Percentiles rank a stretch among this genome's conserved stretches.
phyloP scores from a whole-genome alignment of 2,888 invertebrate species.

The Adineta ricciae region DNA sequence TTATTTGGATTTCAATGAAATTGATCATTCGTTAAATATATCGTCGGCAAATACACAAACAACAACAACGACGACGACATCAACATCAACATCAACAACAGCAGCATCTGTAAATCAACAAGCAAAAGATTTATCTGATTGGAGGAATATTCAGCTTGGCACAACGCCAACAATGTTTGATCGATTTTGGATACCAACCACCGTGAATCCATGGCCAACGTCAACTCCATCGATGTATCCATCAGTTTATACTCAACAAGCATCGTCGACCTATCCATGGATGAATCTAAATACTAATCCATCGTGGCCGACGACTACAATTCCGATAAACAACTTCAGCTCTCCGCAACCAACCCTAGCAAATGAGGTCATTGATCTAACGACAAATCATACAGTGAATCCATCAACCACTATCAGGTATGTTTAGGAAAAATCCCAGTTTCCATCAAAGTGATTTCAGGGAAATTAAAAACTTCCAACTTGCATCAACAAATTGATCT shows the following conservation, averaged over 20 bases:
- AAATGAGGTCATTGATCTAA: background rate
- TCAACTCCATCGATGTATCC: background rate
- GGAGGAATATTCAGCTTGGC: background rate
- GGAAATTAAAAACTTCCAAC: too few species aligned
- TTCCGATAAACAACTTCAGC: background rate
- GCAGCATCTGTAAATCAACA: background rate
- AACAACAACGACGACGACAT: background rate
- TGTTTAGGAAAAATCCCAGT: background rate
- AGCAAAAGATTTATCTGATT: slow-evolving; percentile 7
- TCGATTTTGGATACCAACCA: background rate
- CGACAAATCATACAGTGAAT: background rate
- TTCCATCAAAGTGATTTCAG: too few species aligned
- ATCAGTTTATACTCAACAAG: background rate
- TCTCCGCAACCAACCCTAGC: background rate
- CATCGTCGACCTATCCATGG: background rate
- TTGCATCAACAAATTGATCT: too few species aligned
- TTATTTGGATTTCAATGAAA: background rate
- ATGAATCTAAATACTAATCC: background rate
- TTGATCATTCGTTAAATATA: background rate
- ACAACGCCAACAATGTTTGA: background rate
- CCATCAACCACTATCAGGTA: background rate
- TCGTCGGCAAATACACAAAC: background rate
- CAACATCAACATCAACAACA: background rate
- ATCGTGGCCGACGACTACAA: background rate
- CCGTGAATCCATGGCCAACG: background rate